These are phyloP conservation scores for Crossocerus cetratus DNA, from an alignment of 2,888 invertebrate species.

Conservation along the genomic window DNA sequence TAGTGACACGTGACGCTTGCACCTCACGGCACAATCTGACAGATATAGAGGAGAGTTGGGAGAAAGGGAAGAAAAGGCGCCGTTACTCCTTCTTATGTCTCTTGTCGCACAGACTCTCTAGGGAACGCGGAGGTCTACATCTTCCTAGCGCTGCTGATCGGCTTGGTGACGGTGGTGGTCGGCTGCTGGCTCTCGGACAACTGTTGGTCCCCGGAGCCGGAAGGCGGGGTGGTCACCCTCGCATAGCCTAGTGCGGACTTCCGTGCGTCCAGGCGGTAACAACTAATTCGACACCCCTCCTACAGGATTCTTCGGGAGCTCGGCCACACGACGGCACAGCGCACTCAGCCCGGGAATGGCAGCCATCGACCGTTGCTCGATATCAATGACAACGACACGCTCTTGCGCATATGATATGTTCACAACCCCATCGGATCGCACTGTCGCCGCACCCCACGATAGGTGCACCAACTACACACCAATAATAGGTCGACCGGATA, in stretches of 20 bases:
- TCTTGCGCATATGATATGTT: constrained; percentile 49
- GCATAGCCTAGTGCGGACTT: constrained; percentile 84
- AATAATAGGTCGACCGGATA: too few relatives aligned
- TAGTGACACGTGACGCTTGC: constrained; percentile 1
- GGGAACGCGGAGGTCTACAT: constrained; percentile 88
- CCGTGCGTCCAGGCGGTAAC: constrained; percentile 78
- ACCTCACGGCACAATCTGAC: neutral
- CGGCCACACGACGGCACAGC: constrained; percentile 33
- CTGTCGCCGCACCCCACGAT: neutral
- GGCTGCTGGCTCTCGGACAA: constrained; percentile 88
- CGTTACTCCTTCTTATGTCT: neutral
- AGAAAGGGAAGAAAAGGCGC: neutral
- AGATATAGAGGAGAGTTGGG: neutral
- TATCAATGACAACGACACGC: constrained; percentile 64
- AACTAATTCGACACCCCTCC: constrained; percentile 61
- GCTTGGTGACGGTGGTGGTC: constrained; percentile 85
- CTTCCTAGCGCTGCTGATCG: constrained; percentile 85
- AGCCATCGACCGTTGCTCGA: constrained; percentile 60
- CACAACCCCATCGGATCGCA: neutral
- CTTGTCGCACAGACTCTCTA: constrained; percentile 65
- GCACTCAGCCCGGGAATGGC: constrained; percentile 35
- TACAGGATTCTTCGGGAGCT: constrained; percentile 59
- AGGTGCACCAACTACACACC: too few relatives aligned
- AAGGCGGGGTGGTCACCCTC: constrained; percentile 81
- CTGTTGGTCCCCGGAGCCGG: constrained; percentile 87